A percentile compares a stretch with the other conserved stretches of the same genome.
These are phyloP conservation scores for Magallana nippona DNA, from an alignment of 2,888 invertebrate species.

Conservation along the genomic window DNA sequence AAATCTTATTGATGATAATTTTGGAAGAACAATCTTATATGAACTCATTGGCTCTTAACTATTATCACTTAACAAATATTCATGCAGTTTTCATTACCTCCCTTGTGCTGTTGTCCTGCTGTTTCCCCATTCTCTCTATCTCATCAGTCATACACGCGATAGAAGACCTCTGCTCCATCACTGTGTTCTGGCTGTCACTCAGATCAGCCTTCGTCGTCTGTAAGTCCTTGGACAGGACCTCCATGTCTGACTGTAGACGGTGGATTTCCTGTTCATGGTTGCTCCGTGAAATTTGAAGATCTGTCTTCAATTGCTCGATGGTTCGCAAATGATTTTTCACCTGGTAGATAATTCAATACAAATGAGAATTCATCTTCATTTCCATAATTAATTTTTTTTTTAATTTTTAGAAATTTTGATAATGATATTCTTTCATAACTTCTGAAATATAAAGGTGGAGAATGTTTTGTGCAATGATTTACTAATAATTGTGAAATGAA, in stretches of 20 bases:
- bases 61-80: too few relatives aligned
- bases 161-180: constrained; percentile 64
- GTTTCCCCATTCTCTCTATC: constrained; percentile 65
- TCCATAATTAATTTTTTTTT: not conserved
- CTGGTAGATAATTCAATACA: constrained; percentile 54
- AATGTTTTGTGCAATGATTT: too few relatives aligned
- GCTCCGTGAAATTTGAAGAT: constrained; percentile 68
- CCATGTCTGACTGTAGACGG: constrained; percentile 72
- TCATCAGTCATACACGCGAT: constrained; percentile 69
- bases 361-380: not conserved
- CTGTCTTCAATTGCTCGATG: constrained; percentile 75
- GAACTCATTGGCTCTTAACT: too few relatives aligned
- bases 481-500: too few relatives aligned
- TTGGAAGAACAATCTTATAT: too few relatives aligned
- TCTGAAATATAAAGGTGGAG: too few relatives aligned
- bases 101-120: constrained; percentile 68
- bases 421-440: too few relatives aligned
- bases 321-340: constrained; percentile 74
- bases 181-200: constrained; percentile 65
- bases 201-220: constrained; percentile 66
- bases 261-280: constrained; percentile 72
- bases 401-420: not conserved
- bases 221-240: constrained; percentile 67
- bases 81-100: constrained; percentile 68
- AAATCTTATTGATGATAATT: too few relatives aligned